Percentiles rank a stretch among this genome's conserved stretches.
These are phyloP conservation scores for Drosophila jambulina DNA, from an alignment of 1,140 invertebrate species.

Conservation along the genomic window DNA sequence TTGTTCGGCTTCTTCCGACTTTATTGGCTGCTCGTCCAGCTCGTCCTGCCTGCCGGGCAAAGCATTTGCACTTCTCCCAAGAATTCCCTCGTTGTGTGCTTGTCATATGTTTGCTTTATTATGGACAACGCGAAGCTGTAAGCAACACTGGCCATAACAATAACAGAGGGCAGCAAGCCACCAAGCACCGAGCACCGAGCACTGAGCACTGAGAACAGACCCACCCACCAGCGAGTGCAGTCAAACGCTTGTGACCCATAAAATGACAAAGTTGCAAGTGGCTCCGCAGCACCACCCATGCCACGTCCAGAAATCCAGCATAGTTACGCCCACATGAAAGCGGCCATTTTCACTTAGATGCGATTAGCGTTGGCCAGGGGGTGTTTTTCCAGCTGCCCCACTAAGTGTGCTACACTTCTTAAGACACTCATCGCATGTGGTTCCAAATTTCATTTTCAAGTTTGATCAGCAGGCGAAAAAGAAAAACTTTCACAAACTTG, in stretches of 20 bases:
- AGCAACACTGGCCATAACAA: constrained; percentile 76
- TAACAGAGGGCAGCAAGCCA: constrained; percentile 62
- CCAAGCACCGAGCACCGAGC: neutral
- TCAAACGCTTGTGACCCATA: constrained; percentile 75
- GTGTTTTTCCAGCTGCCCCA: neutral
- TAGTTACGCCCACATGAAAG: constrained; percentile 44
- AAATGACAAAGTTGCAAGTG: constrained; percentile 72
- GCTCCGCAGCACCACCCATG: constrained; percentile 14
- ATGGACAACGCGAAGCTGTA: constrained; percentile 66
- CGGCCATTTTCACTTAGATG: constrained; percentile 50
- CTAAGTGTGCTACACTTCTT: constrained; percentile 21
- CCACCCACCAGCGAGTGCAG: constrained; percentile 46
- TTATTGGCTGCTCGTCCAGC: constrained; percentile 68
- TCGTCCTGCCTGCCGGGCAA: constrained; percentile 50
- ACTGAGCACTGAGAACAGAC: neutral
- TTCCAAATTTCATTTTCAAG: neutral
- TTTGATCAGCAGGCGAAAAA: neutral
- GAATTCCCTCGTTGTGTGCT: constrained; percentile 37
- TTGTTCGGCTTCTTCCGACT: constrained; percentile 70
- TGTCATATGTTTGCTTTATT: constrained; percentile 81
- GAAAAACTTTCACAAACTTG: accelerated
- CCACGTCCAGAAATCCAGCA: constrained; percentile 38
- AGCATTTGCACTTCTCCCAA: constrained; percentile 48
- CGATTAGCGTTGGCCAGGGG: constrained; percentile 19
- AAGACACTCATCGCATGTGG: neutral